A percentile compares a stretch with the other conserved stretches of the same genome.
These are phyloP conservation scores for Psittacula cyanocephala DNA, from an alignment of 2,113 vertebrate genomes.

Conservation along the genomic window DNA sequence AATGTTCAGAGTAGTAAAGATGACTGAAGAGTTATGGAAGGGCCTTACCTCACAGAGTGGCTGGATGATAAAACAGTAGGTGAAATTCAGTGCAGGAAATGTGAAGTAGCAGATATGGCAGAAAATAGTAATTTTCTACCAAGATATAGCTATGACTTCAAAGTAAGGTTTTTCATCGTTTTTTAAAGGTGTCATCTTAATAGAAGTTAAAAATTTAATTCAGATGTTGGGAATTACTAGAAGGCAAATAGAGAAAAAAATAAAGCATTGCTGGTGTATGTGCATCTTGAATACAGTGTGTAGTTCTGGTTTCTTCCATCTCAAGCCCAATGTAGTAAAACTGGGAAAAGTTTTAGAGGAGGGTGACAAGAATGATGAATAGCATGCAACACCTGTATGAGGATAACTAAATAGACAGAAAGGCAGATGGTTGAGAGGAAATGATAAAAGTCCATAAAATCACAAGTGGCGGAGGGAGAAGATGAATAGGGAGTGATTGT, in stretches of 20 bases:
- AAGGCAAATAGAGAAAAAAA: background rate
- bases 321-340: background rate
- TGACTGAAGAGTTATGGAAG: background rate
- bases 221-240: background rate
- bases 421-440: background rate
- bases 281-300: background rate
- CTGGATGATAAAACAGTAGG: background rate
- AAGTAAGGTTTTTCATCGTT: background rate
- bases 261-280: background rate
- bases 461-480: background rate
- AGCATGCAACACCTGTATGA: background rate
- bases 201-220: background rate
- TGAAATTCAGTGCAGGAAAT: background rate
- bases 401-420: background rate
- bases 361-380: background rate
- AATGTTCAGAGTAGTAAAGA: background rate
- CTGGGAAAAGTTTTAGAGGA: background rate
- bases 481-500: slow-evolving; percentile 6
- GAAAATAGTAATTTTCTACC: background rate
- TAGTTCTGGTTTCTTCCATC: background rate
- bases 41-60: background rate
- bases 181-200: background rate
- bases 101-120: background rate
- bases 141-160: background rate
- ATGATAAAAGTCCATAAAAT: slow-evolving; percentile 28